Evolutionary conservation across 1,140 invertebrate genomes (phyloP), one percentile per base, ranked within the genome.

Genomic region (Euwallacea fornicatus): DNA sequence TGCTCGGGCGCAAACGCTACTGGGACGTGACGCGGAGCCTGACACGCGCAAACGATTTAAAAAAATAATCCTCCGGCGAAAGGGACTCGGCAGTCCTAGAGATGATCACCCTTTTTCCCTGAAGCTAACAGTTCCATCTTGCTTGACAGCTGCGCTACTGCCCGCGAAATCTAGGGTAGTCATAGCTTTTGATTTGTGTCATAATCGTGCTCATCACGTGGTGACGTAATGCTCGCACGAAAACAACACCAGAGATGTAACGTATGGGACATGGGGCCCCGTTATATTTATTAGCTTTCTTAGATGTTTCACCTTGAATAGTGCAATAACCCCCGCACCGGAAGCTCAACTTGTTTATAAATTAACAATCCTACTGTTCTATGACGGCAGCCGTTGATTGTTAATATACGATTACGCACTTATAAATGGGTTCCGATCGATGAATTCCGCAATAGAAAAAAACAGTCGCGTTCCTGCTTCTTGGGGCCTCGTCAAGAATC

Each of bases 261-360:
- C n/a, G 16, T 21, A 9, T 21, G 16, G 54, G 47, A 8, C 15
- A 15, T 16, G 10, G 7, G 13, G 33, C 16, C 54, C 54, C 54
- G 54, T 56, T 56, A 56, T 56, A 56, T 56, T 56, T 56, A 56
- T 56, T 56, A 56, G 54, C 21, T 56, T 56, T 56, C 54, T 56
- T 56, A 56, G 54, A 56, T 56, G 54, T 56, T 56, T 33, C 13
- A 56, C 16, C 6, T 56, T 56, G 54, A 56, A 33, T 33, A 56
- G 54, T 56, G 54, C 54, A 56, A n/a, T 56, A 56, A 56, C 54
- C 54, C 54, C 54, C 54, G 54, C 54, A 16, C 54, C 54, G 54
- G 54, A 56, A 56, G 54, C 33, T 33, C 7, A 56, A 33, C 33
- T 10, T 56, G 54, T 56, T 56, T 56, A 56, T 56, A 56, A 56